Evolutionary conservation across 2,888 invertebrate species (phyloP).

Genomic region (Scrobipalpa costella): DNA sequence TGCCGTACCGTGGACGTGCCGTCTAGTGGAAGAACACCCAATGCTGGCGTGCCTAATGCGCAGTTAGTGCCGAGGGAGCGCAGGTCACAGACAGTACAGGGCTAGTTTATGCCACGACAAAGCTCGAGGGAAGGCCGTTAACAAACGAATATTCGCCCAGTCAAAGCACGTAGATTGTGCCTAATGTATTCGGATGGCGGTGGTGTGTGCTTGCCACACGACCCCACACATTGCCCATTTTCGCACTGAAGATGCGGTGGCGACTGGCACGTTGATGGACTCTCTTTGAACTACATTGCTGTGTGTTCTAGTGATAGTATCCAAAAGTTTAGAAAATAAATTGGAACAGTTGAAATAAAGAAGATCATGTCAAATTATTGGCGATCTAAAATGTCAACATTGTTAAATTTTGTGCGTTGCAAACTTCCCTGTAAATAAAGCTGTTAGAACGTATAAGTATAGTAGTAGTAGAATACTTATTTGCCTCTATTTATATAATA

Average conservation of each 20-base stretch:
- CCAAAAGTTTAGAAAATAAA: no score
- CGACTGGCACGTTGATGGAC: neutral
- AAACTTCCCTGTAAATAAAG: no score
- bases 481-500: no score
- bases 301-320: neutral
- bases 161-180: conserved; percentile 60
- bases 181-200: conserved; percentile 65
- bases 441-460: no score
- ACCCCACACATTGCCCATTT: conserved; percentile 34
- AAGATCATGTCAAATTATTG: no score
- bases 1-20: no score
- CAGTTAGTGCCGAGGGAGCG: conserved; percentile 20
- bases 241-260: conserved; percentile 34
- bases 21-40: no score
- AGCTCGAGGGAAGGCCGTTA: conserved; percentile 51
- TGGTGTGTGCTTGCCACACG: conserved; percentile 41
- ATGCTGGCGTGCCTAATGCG: conserved; percentile 21
- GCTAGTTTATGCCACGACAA: conserved; percentile 40
- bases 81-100: conserved; percentile 28
- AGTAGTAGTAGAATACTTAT: no score
- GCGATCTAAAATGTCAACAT: no score
- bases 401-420: no score
- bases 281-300: neutral
- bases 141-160: conserved; percentile 54
- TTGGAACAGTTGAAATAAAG: no score